A percentile compares a stretch with the other conserved stretches of the same genome.
phyloP scores from a whole-genome alignment of 2,113 vertebrate species.

The Neofelis nebulosa region DNA sequence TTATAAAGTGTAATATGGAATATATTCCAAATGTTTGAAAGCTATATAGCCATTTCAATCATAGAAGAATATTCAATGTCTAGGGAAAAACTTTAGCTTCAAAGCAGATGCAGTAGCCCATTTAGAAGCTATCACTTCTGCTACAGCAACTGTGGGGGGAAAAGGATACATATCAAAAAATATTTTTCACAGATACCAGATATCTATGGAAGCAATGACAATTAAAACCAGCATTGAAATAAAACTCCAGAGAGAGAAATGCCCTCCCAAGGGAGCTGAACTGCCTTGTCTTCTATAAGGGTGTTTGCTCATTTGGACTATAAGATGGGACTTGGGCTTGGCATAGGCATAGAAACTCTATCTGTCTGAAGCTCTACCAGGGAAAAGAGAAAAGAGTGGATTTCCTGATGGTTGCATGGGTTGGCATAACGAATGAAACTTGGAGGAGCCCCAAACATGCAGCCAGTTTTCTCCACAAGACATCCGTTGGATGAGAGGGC shows the following conservation, averaged over 20 bases:
- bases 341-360: background rate
- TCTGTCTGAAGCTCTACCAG: background rate
- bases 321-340: background rate
- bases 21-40: background rate
- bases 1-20: background rate
- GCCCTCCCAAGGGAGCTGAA: background rate
- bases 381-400: background rate
- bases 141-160: background rate
- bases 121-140: background rate
- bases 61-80: background rate
- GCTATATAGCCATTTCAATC: background rate
- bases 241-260: background rate
- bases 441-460: background rate
- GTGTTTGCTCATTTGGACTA: background rate
- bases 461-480: background rate
- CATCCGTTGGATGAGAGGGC: background rate
- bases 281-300: background rate
- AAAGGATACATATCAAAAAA: background rate
- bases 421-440: background rate
- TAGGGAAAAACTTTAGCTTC: background rate
- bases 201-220: background rate
- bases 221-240: background rate
- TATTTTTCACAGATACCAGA: background rate
- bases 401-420: background rate
- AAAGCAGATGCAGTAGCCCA: background rate